Conservation (phyloP, 2,113 vertebrate species). For the Callipepla californica region DNA sequence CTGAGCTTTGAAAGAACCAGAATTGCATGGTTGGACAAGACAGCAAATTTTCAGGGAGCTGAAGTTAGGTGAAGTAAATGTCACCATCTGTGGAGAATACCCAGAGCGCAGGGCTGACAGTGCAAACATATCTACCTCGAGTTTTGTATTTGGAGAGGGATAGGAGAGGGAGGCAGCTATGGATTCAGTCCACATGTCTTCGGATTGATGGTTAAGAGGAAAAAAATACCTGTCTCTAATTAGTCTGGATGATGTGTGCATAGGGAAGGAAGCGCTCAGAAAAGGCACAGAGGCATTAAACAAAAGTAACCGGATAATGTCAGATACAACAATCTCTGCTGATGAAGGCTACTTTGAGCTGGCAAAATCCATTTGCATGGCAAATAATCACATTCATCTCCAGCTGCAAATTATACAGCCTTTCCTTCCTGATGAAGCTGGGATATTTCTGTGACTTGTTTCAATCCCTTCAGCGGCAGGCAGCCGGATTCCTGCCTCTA, state of each 20-base stretch:
- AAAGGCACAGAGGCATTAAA: constrained; percentile 30
- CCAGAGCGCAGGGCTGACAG: not conserved
- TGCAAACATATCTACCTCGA: not conserved
- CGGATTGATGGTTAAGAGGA: constrained; percentile 39
- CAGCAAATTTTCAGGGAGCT: not conserved
- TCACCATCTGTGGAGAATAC: not conserved
- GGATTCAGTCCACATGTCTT: constrained; percentile 40
- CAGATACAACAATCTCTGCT: constrained; percentile 68
- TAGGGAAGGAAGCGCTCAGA: constrained; percentile 49
- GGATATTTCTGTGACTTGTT: constrained; percentile 58
- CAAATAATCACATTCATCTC: constrained; percentile 65
- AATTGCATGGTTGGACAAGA: not conserved
- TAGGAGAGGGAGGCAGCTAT: not conserved
- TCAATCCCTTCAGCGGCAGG: constrained; percentile 51
- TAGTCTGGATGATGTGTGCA: constrained; percentile 51
- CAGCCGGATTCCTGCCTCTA: constrained; percentile 23
- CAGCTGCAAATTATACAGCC: constrained; percentile 69
- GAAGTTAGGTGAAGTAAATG: not conserved
- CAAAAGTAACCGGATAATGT: constrained; percentile 59
- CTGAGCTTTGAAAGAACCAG: not conserved
- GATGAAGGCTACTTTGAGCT: constrained; percentile 71
- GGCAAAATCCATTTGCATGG: constrained; percentile 45
- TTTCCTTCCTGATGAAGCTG: constrained; percentile 58
- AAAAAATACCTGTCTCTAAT: constrained; percentile 63
- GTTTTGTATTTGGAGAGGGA: constrained; percentile 40